Evolutionary conservation across 2,888 invertebrate species (phyloP).

Genomic region (Bombyx huttoni): DNA sequence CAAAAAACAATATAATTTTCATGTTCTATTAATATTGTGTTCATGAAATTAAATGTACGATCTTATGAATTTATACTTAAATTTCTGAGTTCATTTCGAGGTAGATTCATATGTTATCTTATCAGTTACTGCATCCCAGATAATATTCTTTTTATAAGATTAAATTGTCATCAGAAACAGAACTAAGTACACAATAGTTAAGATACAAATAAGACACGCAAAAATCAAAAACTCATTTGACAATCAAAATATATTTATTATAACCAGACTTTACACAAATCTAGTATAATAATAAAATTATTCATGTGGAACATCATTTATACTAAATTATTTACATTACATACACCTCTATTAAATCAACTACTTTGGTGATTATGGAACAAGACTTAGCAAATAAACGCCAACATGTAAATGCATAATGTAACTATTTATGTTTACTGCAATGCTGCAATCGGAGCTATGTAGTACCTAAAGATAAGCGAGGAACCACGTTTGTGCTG

Average conservation of each 20-base stretch:
- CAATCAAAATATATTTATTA: constrained; percentile 62
- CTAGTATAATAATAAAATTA: constrained; percentile 57
- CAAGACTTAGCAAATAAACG: constrained; percentile 67
- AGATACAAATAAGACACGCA: no score
- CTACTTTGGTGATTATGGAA: constrained; percentile 65
- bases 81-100: no score
- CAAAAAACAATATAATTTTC: no score
- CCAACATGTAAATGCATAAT: constrained; percentile 50
- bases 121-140: no score
- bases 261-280: constrained; percentile 58
- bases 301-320: constrained; percentile 59
- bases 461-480: constrained; percentile 81
- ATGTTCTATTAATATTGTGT: no score
- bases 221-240: constrained; percentile 11
- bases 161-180: neutral
- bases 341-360: constrained; percentile 42
- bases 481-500: constrained; percentile 91
- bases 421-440: constrained; percentile 36
- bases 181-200: neutral
- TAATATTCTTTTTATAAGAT: neutral
- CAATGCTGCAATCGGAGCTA: constrained; percentile 57
- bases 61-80: no score
- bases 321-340: constrained; percentile 63
- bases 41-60: no score
- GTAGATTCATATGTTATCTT: no score